Evolutionary conservation across 1,140 invertebrate species (phyloP).

Genomic region (Steinernema feltiae): DNA sequence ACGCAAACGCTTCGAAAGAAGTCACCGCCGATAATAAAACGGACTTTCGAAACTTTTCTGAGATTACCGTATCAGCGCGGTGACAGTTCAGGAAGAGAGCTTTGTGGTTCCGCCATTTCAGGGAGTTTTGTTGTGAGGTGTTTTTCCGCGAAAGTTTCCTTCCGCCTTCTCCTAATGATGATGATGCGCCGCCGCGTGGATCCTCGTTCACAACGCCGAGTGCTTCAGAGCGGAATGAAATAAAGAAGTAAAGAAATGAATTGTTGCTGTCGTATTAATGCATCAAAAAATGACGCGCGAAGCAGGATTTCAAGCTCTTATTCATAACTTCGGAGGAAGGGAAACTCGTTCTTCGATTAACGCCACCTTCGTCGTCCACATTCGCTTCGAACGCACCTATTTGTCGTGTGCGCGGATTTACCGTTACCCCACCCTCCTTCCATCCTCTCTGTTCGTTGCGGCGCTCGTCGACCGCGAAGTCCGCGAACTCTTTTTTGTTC

Average conservation of each 20-base stretch:
- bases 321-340: conserved; percentile 2
- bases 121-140: too few species aligned
- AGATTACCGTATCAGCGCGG: too few species aligned
- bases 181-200: too few species aligned
- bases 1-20: too few species aligned
- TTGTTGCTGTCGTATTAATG: conserved; percentile 8
- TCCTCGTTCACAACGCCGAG: too few species aligned
- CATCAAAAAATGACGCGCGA: not conserved
- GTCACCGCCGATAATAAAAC: not conserved
- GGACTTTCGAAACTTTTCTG: not conserved
- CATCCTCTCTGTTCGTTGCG: too few species aligned
- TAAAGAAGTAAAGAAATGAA: not conserved
- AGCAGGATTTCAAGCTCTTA: not conserved
- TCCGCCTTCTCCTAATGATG: too few species aligned
- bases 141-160: too few species aligned
- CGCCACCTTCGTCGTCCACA: not conserved
- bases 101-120: too few species aligned
- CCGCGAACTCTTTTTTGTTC: not conserved
- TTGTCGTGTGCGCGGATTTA: not conserved
- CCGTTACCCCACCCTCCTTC: not conserved
- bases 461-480: too few species aligned
- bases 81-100: too few species aligned
- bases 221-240: not conserved
- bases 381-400: too few species aligned
- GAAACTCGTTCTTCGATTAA: not conserved